Conservation (phyloP, 2,113 vertebrate genomes). For the Scomber japonicus region DNA sequence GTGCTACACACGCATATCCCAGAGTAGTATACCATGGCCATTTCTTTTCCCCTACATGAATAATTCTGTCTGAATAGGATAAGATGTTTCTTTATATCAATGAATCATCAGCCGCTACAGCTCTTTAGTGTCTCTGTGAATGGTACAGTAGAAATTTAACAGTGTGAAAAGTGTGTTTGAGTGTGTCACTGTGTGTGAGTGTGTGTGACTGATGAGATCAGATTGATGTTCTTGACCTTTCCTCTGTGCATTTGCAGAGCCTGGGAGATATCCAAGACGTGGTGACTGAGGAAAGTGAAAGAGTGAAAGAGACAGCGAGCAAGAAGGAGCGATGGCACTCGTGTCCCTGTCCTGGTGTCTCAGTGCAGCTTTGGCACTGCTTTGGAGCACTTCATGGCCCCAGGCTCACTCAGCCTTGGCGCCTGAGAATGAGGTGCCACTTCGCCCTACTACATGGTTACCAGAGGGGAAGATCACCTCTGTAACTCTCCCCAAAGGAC, state of each 20-base stretch:
- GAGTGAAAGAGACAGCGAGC: conserved; percentile 1
- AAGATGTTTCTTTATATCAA: conserved; percentile 79
- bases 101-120: conserved; percentile 78
- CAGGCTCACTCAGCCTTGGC: conserved; percentile 62
- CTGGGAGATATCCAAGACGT: conserved; percentile 29
- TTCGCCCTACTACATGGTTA: conserved; percentile 84
- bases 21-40: conserved; percentile 76
- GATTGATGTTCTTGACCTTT: conserved; percentile 71
- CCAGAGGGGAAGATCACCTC: conserved; percentile 87
- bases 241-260: conserved; percentile 45
- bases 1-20: conserved; percentile 68
- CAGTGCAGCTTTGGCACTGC: conserved; percentile 62
- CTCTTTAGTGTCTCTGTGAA: conserved; percentile 60
- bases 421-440: conserved; percentile 85
- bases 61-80: conserved; percentile 84
- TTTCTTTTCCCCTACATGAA: conserved; percentile 80
- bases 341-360: conserved; percentile 68
- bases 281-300: conserved; percentile 11
- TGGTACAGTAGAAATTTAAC: conserved; percentile 48
- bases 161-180: conserved; percentile 9
- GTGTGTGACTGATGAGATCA: conserved; percentile 10
- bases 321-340: conserved; percentile 49
- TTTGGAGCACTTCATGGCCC: conserved; percentile 61
- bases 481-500: conserved; percentile 86
- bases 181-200: not conserved